These are phyloP conservation scores for Sisyra nigra DNA, from an alignment of 2,888 invertebrate species.

Conservation along the genomic window DNA sequence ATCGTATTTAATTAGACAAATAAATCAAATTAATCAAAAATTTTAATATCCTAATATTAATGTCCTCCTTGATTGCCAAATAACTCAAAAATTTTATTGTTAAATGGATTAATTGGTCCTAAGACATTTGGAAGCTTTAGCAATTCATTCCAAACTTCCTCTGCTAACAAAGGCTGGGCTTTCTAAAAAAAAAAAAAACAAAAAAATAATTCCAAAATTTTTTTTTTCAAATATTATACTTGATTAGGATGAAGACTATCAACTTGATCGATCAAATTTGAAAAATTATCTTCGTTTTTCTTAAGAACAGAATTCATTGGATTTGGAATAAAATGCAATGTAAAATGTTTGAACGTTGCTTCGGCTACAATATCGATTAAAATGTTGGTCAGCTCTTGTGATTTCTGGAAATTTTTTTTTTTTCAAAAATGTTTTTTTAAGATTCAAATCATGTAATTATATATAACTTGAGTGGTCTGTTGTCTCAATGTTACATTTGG, in stretches of 20 bases:
- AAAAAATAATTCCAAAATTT: background rate
- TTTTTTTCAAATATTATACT: conserved; percentile 12
- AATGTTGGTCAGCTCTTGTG: conserved; percentile 16
- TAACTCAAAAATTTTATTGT: conserved; percentile 21
- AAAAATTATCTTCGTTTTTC: conserved; percentile 15
- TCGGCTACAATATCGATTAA: conserved; percentile 16
- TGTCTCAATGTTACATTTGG: conserved; percentile 25
- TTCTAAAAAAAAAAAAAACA: conserved; percentile 13
- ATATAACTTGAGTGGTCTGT: conserved; percentile 20
- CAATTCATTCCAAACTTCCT: conserved; percentile 18
- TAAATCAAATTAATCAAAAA: too few relatives aligned
- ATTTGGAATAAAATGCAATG: conserved; percentile 18
- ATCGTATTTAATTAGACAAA: too few relatives aligned
- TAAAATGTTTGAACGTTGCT: conserved; percentile 16
- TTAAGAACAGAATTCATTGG: conserved; percentile 17
- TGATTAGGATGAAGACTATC: conserved; percentile 22
- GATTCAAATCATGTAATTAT: background rate
- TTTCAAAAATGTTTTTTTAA: too few relatives aligned
- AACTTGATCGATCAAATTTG: conserved; percentile 19
- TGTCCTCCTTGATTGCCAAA: conserved; percentile 30
- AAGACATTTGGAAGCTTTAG: conserved; percentile 22
- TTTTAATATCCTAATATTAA: conserved; percentile 12
- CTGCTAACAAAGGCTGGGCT: conserved; percentile 18
- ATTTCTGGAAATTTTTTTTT: conserved; percentile 16
- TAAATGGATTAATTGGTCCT: conserved; percentile 25